Percentiles rank a stretch among this genome's conserved stretches.
Conservation (phyloP, 2,888 invertebrate genomes). For the Unio pictorum region DNA sequence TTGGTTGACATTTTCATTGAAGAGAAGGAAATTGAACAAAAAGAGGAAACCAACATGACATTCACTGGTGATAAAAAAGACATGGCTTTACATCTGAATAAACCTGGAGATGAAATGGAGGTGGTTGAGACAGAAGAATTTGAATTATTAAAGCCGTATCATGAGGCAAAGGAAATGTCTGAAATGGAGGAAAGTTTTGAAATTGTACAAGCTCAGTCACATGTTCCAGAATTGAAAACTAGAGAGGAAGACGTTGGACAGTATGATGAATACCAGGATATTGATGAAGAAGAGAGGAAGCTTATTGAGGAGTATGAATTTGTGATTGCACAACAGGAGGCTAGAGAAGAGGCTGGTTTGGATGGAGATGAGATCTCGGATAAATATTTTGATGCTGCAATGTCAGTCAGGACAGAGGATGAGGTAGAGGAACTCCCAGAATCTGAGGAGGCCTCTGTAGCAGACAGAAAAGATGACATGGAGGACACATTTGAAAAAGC, state of each 20-base stretch:
- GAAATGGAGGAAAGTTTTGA: too few relatives aligned
- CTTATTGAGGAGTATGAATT: constrained; percentile 22
- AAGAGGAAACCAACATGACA: not conserved
- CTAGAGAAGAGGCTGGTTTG: too few relatives aligned
- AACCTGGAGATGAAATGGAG: constrained; percentile 22
- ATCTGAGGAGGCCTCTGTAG: constrained; percentile 36
- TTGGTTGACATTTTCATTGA: not conserved
- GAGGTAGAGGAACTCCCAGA: constrained; percentile 39
- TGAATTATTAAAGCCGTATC: too few relatives aligned
- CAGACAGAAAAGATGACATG: constrained; percentile 25
- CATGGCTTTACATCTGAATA: constrained; percentile 6
- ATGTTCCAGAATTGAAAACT: too few relatives aligned
- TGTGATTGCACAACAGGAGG: constrained; percentile 15
- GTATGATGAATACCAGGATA: too few relatives aligned
- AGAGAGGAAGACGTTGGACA: too few relatives aligned
- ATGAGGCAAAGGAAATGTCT: too few relatives aligned
- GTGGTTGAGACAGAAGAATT: constrained; percentile 1
- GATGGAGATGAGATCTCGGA: constrained; percentile 19
- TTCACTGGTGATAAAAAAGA: constrained; percentile 13
- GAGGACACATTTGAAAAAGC: constrained; percentile 17
- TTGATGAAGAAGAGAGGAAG: too few relatives aligned
- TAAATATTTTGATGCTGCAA: constrained; percentile 23
- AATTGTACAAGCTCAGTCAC: too few relatives aligned
- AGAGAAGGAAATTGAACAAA: constrained; percentile 8
- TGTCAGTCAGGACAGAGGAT: constrained; percentile 39